Evolutionary conservation across 2,797 vertebrate species (phyloP).

Genomic region (Pantherophis vulpinus): DNA sequence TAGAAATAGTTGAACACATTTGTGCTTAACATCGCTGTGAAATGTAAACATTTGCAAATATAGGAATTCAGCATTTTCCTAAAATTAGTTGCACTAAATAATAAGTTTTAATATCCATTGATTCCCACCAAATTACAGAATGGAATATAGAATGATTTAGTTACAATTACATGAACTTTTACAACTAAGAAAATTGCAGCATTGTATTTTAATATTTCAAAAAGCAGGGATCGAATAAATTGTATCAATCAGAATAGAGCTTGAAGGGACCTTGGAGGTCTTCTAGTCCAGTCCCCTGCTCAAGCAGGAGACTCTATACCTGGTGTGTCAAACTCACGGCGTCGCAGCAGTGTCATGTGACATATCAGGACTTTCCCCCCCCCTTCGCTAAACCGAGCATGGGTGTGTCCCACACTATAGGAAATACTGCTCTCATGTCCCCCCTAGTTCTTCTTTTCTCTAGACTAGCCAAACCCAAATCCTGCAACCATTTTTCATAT

Average conservation of each 20-base stretch:
- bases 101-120: neutral
- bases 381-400: fast-evolving
- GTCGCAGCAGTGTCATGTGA: no score
- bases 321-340: no score
- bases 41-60: slow-evolving; percentile 6
- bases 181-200: neutral
- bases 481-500: neutral
- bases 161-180: neutral
- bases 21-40: slow-evolving; percentile 2
- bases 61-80: neutral
- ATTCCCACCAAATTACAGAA: neutral
- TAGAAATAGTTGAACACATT: slow-evolving; percentile 24
- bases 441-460: neutral
- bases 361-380: no score
- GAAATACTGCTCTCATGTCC: no score
- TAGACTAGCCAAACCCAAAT: neutral
- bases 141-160: neutral
- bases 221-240: neutral
- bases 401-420: no score
- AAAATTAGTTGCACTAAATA: neutral
- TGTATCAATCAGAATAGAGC: neutral
- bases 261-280: neutral
- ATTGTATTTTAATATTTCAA: neutral
- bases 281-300: neutral
- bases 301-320: neutral